These are phyloP conservation scores for Entomobrya proxima DNA, from an alignment of 2,888 invertebrate genomes.

Conservation along the genomic window DNA sequence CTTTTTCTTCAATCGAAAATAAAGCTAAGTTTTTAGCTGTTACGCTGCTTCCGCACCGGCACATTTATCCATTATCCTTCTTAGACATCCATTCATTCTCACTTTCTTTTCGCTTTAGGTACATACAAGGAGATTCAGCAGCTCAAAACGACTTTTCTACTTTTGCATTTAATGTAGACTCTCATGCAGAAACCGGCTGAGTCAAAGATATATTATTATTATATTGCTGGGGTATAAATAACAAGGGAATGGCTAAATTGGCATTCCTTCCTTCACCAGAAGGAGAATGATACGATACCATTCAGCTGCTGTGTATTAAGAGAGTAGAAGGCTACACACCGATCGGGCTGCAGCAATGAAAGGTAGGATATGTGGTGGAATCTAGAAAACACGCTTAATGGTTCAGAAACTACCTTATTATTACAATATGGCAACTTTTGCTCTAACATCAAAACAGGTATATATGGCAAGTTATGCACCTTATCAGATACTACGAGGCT, in stretches of 20 bases:
- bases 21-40: slow-evolving; percentile 51
- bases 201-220: slow-evolving; percentile 37
- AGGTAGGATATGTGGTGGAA: background rate
- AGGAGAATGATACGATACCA: slow-evolving; percentile 44
- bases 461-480: too few species aligned
- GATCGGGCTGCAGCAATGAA: background rate
- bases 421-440: background rate
- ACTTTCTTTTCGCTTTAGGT: slow-evolving; percentile 16
- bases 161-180: slow-evolving; percentile 15
- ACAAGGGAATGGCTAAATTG: slow-evolving; percentile 38
- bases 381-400: slow-evolving; percentile 3
- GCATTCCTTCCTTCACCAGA: slow-evolving; percentile 25
- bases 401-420: slow-evolving; percentile 10
- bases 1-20: slow-evolving; percentile 47
- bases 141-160: background rate
- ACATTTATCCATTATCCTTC: slow-evolving; percentile 58
- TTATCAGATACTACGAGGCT: too few species aligned
- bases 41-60: slow-evolving; percentile 52
- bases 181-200: background rate
- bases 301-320: slow-evolving; percentile 33
- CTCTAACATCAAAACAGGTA: too few species aligned
- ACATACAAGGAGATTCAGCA: background rate
- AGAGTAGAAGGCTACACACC: background rate
- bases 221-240: slow-evolving; percentile 34
- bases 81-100: slow-evolving; percentile 54